These are phyloP conservation scores for Notolepis coatsorum DNA, from an alignment of 2,797 vertebrate species.

Conservation along the genomic window DNA sequence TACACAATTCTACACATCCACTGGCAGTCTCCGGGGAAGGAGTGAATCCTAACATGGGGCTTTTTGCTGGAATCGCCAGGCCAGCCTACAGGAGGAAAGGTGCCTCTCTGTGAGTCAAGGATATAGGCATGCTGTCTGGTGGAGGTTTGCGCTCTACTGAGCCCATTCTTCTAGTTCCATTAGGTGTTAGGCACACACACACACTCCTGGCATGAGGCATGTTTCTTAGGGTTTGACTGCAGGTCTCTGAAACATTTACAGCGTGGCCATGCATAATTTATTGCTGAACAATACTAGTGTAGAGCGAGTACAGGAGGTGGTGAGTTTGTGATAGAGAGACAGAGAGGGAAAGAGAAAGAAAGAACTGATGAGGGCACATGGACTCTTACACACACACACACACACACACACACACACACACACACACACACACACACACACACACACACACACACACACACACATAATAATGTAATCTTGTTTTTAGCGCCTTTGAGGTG, in stretches of 20 bases:
- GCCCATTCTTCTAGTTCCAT: too few species aligned
- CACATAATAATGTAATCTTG: too few species aligned
- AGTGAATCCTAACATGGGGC: too few species aligned
- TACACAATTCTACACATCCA: too few species aligned
- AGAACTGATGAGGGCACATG: background rate
- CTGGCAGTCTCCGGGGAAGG: too few species aligned
- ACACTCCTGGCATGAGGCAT: slow-evolving; percentile 8
- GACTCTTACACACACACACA: background rate
- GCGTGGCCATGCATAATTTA: slow-evolving; percentile 69
- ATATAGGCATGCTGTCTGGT: too few species aligned
- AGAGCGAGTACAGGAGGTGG: slow-evolving; percentile 28
- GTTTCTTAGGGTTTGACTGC: slow-evolving; percentile 39
- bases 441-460: background rate
- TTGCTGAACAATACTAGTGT: slow-evolving; percentile 19
- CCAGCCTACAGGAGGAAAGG: too few species aligned
- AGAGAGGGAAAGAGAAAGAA: background rate
- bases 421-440: background rate
- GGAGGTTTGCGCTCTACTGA: too few species aligned
- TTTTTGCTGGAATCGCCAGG: too few species aligned
- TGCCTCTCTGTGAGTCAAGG: too few species aligned
- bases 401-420: background rate
- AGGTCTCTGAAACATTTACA: slow-evolving; percentile 73
- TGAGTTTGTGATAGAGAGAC: slow-evolving; percentile 39
- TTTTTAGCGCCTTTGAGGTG: too few species aligned
- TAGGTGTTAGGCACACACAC: too few species aligned